Conservation (phyloP, 2,888 invertebrate genomes). For the Drosophila pegasa region DNA sequence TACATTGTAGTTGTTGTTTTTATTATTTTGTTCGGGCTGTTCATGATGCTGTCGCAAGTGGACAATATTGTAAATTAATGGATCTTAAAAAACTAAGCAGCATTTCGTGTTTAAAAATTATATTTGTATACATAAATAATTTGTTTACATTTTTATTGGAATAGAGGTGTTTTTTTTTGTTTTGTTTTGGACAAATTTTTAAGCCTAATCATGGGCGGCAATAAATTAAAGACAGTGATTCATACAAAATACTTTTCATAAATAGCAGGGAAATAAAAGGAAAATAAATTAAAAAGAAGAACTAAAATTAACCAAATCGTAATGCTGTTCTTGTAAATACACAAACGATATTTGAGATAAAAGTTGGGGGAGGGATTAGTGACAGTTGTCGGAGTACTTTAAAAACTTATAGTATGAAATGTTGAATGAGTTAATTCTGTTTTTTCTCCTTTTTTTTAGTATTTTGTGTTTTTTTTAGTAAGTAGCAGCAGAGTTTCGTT, state of each 20-base stretch:
- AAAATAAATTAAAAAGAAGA: constrained; percentile 59
- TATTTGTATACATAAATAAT: constrained; percentile 32
- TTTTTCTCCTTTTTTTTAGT: constrained; percentile 12
- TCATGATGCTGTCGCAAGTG: constrained; percentile 28
- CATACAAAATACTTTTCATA: constrained; percentile 32
- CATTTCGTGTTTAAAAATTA: constrained; percentile 22
- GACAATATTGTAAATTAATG: constrained; percentile 47
- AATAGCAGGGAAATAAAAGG: constrained; percentile 62
- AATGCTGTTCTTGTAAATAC: constrained; percentile 49
- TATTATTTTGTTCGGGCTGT: constrained; percentile 29
- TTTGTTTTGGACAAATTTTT: constrained; percentile 23
- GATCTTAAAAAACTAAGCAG: constrained; percentile 37
- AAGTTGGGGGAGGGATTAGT: constrained; percentile 27
- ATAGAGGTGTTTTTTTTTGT: no score
- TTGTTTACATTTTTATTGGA: constrained; percentile 37
- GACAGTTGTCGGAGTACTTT: constrained; percentile 33
- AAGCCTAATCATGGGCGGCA: constrained; percentile 63
- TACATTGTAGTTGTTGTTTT: constrained; percentile 41
- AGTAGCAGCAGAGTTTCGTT: constrained; percentile 77
- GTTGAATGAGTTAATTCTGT: constrained; percentile 35
- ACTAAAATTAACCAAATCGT: constrained; percentile 42
- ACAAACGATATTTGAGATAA: constrained; percentile 63
- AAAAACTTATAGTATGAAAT: constrained; percentile 63
- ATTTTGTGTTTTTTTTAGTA: constrained; percentile 44
- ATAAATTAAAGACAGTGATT: constrained; percentile 61